Evolutionary conservation across 53 echinoderm and acorn worm genomes (phyloP), one percentile per base, ranked within the genome.

Genomic region (Echinarachnius parma): DNA sequence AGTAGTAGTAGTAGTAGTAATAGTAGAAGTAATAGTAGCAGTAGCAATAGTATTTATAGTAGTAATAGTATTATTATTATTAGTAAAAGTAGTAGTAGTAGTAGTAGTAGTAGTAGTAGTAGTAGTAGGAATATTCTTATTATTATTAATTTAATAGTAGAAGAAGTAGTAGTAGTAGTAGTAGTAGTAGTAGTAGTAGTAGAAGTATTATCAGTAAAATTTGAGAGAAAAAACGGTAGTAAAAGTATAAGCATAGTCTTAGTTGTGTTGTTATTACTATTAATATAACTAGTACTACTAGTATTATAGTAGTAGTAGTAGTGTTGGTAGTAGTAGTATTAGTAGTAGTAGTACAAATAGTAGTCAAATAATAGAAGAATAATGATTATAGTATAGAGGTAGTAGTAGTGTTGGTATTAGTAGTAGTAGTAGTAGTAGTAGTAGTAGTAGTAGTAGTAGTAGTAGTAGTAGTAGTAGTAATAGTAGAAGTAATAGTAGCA

Each of bases 261-360:
- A n/a, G n/a, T n/a, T n/a, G n/a, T n/a, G n/a, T 9, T 53, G 8
- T 5, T 39, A 39, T 7, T 39, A 39, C 7, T 39, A 39, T 7
- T 39, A 39, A 13, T 39, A 39, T 7, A 9, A 39, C 7, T 39
- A 39, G 39, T 39, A 39, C 7, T 39, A 39, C 7, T 39, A 39
- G 39, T 39, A 39, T 9, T 53, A 20, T 53, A 53, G 19, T 53
- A 53, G 53, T 53, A 8, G 53, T 53, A n/a, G 53, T 53, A 53
- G 53, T 53, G n/a, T 9, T 53, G 23, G 53, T 53, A 53, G 53
- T 53, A 53, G 53, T 53, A 53, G 53, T 53, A 53, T 9, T 9
- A 39, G 53, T 53, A 53, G 53, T 39, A 39, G 39, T 39, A 39
- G 39, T 39, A 39, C 39, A 39, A 7, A 39, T 13, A 39, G 39